A percentile compares a stretch with the other conserved stretches of the same genome.
phyloP scores from a whole-genome alignment of 2,113 vertebrate genomes.

The Eublepharis macularius region DNA sequence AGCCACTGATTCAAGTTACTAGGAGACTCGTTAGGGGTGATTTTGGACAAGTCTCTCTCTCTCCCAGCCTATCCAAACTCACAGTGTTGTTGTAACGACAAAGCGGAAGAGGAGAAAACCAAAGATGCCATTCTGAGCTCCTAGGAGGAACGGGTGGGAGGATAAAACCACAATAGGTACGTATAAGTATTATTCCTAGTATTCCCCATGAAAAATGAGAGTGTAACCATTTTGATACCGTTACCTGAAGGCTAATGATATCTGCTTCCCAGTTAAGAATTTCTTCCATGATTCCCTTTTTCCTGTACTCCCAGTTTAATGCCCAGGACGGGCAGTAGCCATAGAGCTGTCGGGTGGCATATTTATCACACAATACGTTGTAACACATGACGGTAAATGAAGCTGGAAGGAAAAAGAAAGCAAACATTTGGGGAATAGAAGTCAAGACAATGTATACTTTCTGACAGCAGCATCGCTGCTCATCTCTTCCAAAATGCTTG shows the following conservation, averaged over 20 bases:
- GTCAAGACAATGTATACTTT: not conserved
- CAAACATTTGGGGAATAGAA: not conserved
- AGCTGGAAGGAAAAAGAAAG: conserved; percentile 73
- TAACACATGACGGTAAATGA: conserved; percentile 99
- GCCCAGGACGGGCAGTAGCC: conserved; percentile 99
- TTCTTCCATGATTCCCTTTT: conserved; percentile 99
- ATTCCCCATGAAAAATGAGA: conserved; percentile 3
- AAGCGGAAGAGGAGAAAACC: no score
- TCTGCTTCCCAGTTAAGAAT: conserved; percentile 96
- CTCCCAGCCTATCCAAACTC: no score
- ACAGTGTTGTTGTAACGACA: no score
- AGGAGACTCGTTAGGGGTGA: no score
- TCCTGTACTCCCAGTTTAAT: conserved; percentile 97
- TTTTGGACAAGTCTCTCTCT: no score
- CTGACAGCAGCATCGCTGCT: not conserved
- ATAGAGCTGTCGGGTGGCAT: conserved; percentile 97
- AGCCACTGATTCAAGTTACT: no score
- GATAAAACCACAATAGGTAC: no score
- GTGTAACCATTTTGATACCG: conserved; percentile 20
- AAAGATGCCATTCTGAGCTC: no score
- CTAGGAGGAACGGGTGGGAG: no score
- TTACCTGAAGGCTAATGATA: conserved; percentile 96
- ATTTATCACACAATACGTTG: conserved; percentile 98
- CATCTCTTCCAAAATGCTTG: no score
- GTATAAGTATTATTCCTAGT: not conserved